Conservation (phyloP, 2,797 vertebrate genomes). For the Fringilla coelebs region DNA sequence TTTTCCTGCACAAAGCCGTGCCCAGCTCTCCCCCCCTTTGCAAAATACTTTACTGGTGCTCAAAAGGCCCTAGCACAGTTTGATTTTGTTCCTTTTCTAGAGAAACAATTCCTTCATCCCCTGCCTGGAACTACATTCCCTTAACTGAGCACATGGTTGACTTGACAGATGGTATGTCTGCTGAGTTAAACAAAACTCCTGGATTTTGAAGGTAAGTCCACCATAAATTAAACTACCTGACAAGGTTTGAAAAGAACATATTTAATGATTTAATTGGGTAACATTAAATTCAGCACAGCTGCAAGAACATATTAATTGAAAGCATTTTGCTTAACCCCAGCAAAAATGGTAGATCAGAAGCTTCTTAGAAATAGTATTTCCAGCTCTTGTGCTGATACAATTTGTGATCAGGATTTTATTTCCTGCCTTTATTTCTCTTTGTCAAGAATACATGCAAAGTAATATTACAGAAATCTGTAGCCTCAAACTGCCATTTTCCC, state of each 20-base stretch:
- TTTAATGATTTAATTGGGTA: background rate
- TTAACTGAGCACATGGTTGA: background rate
- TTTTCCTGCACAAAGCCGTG: background rate
- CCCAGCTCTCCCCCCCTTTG: rapidly evolving
- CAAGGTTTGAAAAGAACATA: background rate
- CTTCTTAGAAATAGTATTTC: background rate
- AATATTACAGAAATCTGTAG: background rate
- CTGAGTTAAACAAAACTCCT: background rate
- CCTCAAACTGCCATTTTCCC: background rate
- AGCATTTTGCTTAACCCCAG: background rate
- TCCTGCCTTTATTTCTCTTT: background rate
- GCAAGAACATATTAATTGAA: background rate
- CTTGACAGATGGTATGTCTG: background rate
- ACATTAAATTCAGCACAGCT: background rate
- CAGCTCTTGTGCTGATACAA: background rate
- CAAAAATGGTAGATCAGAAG: background rate
- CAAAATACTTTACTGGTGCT: background rate
- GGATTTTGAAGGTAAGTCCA: background rate
- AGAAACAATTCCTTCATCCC: background rate
- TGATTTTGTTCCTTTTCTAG: background rate
- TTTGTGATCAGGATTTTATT: background rate
- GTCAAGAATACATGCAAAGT: background rate
- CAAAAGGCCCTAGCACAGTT: background rate
- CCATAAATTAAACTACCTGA: conserved; percentile 6
- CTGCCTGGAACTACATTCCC: background rate